These are phyloP conservation scores for Coecobrya sp. DNA, from an alignment of 2,888 invertebrate species.

Conservation along the genomic window DNA sequence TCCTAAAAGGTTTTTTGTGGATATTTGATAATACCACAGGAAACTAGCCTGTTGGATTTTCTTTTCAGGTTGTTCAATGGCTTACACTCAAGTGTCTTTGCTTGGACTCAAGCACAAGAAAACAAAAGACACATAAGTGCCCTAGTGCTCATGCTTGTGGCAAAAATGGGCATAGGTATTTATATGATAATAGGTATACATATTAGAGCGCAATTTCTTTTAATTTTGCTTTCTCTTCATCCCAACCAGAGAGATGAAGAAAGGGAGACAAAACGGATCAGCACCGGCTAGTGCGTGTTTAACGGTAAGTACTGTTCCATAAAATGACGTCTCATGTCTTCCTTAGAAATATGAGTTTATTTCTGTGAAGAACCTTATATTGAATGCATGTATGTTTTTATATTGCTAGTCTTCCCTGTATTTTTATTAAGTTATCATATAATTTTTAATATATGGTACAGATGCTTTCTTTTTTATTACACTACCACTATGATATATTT, in stretches of 20 bases:
- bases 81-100: slow-evolving; percentile 66
- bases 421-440: too few relatives aligned
- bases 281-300: too few relatives aligned
- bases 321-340: too few relatives aligned
- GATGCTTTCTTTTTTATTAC: too few relatives aligned
- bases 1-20: not conserved
- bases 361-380: too few relatives aligned
- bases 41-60: slow-evolving; percentile 72
- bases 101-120: slow-evolving; percentile 57
- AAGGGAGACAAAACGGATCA: not conserved
- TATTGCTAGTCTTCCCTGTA: too few relatives aligned
- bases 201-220: not conserved
- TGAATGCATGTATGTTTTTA: too few relatives aligned
- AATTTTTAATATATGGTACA: too few relatives aligned
- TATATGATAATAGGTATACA: too few relatives aligned
- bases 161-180: not conserved
- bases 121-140: slow-evolving; percentile 54
- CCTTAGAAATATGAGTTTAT: too few relatives aligned
- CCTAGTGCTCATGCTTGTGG: not conserved
- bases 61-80: slow-evolving; percentile 58
- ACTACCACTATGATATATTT: too few relatives aligned
- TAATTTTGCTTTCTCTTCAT: not conserved
- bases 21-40: slow-evolving; percentile 14
- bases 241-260: not conserved
- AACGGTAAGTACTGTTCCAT: too few relatives aligned